Conservation (phyloP, 35 echinoderm and acorn worm genomes). For the Nesometra sesokonis region DNA sequence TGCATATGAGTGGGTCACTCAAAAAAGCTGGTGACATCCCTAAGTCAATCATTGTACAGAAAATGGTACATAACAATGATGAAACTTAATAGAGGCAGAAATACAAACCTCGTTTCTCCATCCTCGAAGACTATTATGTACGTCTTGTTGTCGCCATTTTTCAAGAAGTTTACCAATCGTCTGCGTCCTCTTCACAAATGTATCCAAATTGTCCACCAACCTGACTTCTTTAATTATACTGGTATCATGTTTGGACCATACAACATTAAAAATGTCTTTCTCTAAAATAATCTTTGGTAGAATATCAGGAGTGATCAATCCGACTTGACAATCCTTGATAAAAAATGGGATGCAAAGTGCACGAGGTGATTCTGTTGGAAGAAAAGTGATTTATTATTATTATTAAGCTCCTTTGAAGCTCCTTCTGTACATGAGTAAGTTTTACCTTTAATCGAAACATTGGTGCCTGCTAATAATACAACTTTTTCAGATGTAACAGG, state of each 20-base stretch:
- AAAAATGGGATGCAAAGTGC: constrained; percentile 21
- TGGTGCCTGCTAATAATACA: too few relatives aligned
- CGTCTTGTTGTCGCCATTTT: constrained; percentile 5
- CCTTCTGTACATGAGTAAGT: too few relatives aligned
- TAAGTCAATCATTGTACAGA: too few relatives aligned
- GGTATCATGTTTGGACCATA: background rate
- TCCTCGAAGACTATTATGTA: constrained; percentile 29
- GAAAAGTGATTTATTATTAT: background rate
- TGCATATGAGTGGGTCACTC: too few relatives aligned
- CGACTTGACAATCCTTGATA: constrained; percentile 22
- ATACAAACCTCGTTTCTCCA: constrained; percentile 64
- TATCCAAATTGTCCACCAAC: constrained; percentile 11
- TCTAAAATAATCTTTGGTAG: constrained; percentile 1
- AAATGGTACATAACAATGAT: too few relatives aligned
- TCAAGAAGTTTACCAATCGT: constrained; percentile 31
- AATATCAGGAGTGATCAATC: constrained; percentile 17
- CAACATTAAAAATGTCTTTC: constrained; percentile 8
- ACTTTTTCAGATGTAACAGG: too few relatives aligned
- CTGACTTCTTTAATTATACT: background rate
- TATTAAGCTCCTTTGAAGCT: too few relatives aligned
- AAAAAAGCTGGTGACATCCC: too few relatives aligned
- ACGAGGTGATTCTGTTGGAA: constrained; percentile 14
- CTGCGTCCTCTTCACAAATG: constrained; percentile 31
- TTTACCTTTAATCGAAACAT: too few relatives aligned
- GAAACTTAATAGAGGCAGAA: too few relatives aligned